Evolutionary conservation across 2,113 vertebrate genomes (phyloP).

Genomic region (Pontoporia blainvillei): DNA sequence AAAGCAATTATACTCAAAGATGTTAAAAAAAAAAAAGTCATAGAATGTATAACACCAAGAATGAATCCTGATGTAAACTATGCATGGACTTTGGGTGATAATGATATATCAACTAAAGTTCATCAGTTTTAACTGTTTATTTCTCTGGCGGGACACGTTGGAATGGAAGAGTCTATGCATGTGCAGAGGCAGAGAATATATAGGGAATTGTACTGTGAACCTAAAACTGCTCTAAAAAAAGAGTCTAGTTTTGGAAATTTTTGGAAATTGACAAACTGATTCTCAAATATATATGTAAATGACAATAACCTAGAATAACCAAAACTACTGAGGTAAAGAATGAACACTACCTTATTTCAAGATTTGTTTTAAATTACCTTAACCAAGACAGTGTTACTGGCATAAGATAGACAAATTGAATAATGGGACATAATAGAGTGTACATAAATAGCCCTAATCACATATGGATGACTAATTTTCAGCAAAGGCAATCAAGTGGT

Average conservation of each 20-base stretch:
- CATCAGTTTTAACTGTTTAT: no score
- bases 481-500: neutral
- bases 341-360: neutral
- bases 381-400: neutral
- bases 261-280: neutral
- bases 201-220: neutral
- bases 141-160: neutral
- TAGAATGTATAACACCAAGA: neutral
- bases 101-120: neutral
- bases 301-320: neutral
- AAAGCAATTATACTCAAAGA: no score
- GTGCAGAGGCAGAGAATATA: fast-evolving
- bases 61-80: neutral
- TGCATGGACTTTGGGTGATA: neutral
- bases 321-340: neutral
- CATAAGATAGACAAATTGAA: neutral
- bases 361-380: neutral
- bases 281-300: neutral
- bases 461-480: neutral
- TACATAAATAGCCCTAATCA: neutral
- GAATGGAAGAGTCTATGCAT: neutral
- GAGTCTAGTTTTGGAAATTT: neutral
- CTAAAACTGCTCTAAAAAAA: neutral
- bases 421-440: neutral
- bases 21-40: no score